These are phyloP conservation scores for Trichoplusia ni DNA, from an alignment of 1,140 invertebrate genomes.

Conservation along the genomic window DNA sequence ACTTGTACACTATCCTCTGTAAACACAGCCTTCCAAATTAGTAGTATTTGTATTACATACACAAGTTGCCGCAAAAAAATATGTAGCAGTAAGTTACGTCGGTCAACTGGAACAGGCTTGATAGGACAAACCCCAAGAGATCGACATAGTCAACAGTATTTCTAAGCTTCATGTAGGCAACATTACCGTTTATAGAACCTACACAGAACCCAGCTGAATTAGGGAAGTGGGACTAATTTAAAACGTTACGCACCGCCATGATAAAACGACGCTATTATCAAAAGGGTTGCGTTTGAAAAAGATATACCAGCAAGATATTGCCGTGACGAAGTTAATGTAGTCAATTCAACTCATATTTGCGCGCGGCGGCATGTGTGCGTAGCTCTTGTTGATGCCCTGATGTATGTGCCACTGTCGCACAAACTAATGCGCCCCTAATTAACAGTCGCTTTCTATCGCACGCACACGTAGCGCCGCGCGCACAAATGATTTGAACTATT, in stretches of 20 bases:
- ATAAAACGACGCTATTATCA: slow-evolving; percentile 43
- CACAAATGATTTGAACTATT: no score
- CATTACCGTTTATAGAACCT: slow-evolving; percentile 42
- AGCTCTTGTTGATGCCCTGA: no score
- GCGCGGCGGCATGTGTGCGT: no score
- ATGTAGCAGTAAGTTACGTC: slow-evolving; percentile 12
- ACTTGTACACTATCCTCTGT: not conserved
- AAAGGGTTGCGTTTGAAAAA: slow-evolving; percentile 39
- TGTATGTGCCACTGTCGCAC: no score
- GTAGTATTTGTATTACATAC: not conserved
- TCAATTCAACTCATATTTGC: no score
- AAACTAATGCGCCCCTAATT: no score
- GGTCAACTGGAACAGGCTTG: slow-evolving; percentile 15
- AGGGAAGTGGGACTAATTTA: slow-evolving; percentile 48
- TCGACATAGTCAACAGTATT: slow-evolving; percentile 32
- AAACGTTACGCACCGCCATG: slow-evolving; percentile 38
- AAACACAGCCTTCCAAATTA: not conserved
- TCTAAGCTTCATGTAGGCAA: slow-evolving; percentile 11
- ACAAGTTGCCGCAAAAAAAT: slow-evolving; percentile 4
- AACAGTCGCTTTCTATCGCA: no score
- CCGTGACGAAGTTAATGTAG: slow-evolving; percentile 18
- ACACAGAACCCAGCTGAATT: slow-evolving; percentile 40
- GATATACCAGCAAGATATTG: slow-evolving; percentile 16
- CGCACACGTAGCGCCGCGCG: no score
- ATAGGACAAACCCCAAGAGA: slow-evolving; percentile 37